phyloP scores from a whole-genome alignment of 2,797 vertebrate species.

The Phataginus tricuspis region DNA sequence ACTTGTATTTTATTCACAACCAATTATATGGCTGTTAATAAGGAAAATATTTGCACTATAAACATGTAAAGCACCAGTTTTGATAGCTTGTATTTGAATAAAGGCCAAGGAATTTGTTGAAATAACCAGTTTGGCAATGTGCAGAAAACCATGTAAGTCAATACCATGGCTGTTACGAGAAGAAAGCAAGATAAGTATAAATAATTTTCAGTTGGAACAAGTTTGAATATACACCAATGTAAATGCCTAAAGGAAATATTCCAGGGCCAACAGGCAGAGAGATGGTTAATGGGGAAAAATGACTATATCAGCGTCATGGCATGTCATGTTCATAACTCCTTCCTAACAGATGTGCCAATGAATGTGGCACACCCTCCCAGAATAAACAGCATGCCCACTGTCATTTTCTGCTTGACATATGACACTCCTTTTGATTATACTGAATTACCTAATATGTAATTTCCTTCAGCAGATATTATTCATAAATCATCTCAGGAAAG shows the following conservation, averaged over 20 bases:
- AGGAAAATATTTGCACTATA: neutral
- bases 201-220: neutral
- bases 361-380: conserved; percentile 47
- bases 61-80: neutral
- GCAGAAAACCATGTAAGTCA: conserved; percentile 41
- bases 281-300: conserved; percentile 57
- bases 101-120: conserved; percentile 5
- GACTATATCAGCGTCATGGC: conserved; percentile 31
- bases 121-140: neutral
- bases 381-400: conserved; percentile 17
- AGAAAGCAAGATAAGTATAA: conserved; percentile 28
- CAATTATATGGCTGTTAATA: neutral
- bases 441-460: neutral
- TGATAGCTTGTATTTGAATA: neutral
- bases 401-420: neutral
- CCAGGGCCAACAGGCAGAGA: neutral
- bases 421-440: conserved; percentile 17
- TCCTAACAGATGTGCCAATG: conserved; percentile 55
- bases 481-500: conserved; percentile 35
- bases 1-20: conserved; percentile 30
- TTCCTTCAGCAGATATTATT: conserved; percentile 29
- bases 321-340: conserved; percentile 57
- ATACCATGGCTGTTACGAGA: conserved; percentile 49
- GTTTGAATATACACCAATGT: neutral
- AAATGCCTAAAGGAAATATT: conserved; percentile 50